Percentiles rank a stretch among this genome's conserved stretches.
Conservation (phyloP, 1,140 invertebrate species). For the Leptinotarsa lineolata region DNA sequence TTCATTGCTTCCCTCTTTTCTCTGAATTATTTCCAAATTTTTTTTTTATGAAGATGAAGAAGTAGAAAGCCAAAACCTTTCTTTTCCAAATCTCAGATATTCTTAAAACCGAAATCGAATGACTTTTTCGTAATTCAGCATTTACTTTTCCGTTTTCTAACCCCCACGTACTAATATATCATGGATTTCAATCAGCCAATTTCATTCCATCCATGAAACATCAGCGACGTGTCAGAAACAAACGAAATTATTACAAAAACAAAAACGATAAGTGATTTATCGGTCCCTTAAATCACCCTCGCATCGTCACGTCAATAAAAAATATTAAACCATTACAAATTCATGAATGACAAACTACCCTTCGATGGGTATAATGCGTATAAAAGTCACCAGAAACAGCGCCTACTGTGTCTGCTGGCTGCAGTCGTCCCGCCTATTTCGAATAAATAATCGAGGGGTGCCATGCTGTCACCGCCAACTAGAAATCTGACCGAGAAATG, state of each 20-base stretch:
- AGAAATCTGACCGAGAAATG: constrained; percentile 20
- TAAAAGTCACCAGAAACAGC: constrained; percentile 18
- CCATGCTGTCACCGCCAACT: constrained; percentile 14
- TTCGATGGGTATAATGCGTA: constrained; percentile 10
- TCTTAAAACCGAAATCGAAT: no score
- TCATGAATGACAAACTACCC: constrained; percentile 18
- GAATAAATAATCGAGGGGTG: constrained; percentile 19
- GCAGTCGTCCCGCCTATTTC: constrained; percentile 11
- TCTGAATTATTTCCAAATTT: no score
- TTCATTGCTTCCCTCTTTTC: no score
- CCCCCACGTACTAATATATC: no score
- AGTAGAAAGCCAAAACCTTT: no score
- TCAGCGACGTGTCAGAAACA: background rate
- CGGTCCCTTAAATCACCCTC: background rate
- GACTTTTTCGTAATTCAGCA: no score
- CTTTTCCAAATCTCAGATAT: no score
- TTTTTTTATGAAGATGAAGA: no score
- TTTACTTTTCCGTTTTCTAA: no score
- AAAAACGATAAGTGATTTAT: constrained; percentile 14
- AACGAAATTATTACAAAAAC: constrained; percentile 8
- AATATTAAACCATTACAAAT: constrained; percentile 3
- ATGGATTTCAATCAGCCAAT: background rate
- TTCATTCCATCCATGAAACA: background rate
- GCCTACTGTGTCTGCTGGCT: constrained; percentile 14
- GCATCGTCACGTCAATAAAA: background rate